Evolutionary conservation across 2,888 invertebrate species (phyloP).

Genomic region (Himalopsyche japonica): DNA sequence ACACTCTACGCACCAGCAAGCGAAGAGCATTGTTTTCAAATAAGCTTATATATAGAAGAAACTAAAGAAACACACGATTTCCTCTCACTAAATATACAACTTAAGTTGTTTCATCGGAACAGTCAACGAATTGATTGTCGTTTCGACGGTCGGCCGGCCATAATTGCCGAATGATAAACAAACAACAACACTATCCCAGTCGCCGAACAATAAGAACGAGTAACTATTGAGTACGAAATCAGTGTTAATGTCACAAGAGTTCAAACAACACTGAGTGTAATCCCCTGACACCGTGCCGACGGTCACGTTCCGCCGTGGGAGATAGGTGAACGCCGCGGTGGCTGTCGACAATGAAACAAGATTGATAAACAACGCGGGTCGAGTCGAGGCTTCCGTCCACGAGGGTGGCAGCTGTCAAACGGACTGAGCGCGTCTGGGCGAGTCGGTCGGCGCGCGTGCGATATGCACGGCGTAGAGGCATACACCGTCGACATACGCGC

Average conservation of each 20-base stretch:
- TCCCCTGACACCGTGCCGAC: neutral
- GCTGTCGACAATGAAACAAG: neutral
- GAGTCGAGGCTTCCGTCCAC: neutral
- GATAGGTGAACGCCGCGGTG: neutral
- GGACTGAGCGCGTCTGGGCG: neutral
- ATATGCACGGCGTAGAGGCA: too few relatives aligned
- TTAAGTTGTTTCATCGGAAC: too few relatives aligned
- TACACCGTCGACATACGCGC: neutral
- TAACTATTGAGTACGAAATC: neutral
- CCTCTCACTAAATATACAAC: too few relatives aligned
- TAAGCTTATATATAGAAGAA: neutral
- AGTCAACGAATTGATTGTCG: too few relatives aligned
- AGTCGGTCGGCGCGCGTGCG: too few relatives aligned
- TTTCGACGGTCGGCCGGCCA: too few relatives aligned
- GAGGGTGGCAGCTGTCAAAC: neutral
- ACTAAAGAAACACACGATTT: too few relatives aligned
- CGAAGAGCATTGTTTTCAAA: neutral
- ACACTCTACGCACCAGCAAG: constrained; percentile 15
- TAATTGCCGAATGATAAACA: too few relatives aligned
- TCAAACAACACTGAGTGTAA: neutral
- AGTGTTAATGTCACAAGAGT: neutral
- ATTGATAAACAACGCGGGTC: neutral
- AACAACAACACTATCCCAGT: too few relatives aligned
- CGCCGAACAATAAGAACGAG: too few relatives aligned
- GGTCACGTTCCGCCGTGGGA: neutral